Evolutionary conservation across 2,888 invertebrate species (phyloP).

Genomic region (Dichetophora obliterata): DNA sequence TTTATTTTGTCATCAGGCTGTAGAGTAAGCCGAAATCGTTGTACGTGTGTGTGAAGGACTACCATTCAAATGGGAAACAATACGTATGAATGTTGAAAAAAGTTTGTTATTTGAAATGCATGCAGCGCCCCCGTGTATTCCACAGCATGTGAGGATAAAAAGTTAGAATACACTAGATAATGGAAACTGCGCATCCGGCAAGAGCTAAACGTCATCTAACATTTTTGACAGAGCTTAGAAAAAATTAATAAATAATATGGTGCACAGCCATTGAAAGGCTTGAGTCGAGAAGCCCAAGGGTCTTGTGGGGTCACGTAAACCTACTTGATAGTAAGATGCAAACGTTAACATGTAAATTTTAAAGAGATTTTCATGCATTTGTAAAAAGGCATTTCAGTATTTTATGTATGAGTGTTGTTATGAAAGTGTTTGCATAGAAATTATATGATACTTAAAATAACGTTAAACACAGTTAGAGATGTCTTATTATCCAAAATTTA

Average conservation of each 20-base stretch:
- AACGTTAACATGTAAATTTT: too few relatives aligned
- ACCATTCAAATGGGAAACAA: conserved; percentile 2
- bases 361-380: too few relatives aligned
- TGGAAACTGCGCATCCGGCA: neutral
- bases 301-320: too few relatives aligned
- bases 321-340: too few relatives aligned
- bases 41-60: neutral
- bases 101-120: neutral
- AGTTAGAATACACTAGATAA: neutral
- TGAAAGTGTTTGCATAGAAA: too few relatives aligned
- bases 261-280: neutral
- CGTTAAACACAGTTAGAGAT: too few relatives aligned
- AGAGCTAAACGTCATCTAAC: conserved; percentile 9
- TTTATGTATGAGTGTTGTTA: too few relatives aligned
- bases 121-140: neutral
- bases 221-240: conserved; percentile 12
- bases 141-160: neutral
- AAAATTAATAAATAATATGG: conserved; percentile 14
- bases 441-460: too few relatives aligned
- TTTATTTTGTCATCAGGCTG: neutral
- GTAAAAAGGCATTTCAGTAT: too few relatives aligned
- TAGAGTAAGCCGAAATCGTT: neutral
- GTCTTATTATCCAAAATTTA: too few relatives aligned
- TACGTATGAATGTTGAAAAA: conserved; percentile 6
- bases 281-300: too few relatives aligned